Evolutionary conservation across 1,140 invertebrate species (phyloP).

Genomic region (Lithobius niger): DNA sequence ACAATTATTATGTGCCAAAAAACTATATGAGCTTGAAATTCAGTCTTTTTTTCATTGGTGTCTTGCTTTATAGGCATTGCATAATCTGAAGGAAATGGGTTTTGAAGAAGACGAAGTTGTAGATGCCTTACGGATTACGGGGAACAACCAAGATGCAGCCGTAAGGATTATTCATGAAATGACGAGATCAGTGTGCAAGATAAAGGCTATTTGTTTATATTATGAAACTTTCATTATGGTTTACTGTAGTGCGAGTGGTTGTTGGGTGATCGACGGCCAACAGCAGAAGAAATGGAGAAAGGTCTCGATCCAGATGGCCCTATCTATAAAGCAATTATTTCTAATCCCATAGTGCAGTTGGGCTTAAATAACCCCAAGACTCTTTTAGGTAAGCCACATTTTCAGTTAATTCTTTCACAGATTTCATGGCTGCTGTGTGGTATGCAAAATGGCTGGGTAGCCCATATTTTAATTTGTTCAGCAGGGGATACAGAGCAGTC

Average conservation of each 20-base stretch:
- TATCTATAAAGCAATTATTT: conserved; percentile 48
- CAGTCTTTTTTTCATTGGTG: too few species aligned
- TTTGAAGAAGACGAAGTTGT: conserved; percentile 43
- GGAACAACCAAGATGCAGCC: conserved; percentile 44
- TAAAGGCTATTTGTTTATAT: too few species aligned
- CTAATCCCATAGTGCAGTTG: conserved; percentile 47
- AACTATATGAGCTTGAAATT: too few species aligned
- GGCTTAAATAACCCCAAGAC: conserved; percentile 48
- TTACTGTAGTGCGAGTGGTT: conserved; percentile 44
- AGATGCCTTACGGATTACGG: conserved; percentile 41
- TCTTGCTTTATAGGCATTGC: conserved; percentile 30
- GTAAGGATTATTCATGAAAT: conserved; percentile 30
- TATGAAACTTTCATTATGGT: conserved; percentile 9
- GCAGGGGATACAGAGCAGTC: too few species aligned
- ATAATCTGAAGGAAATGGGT: conserved; percentile 44
- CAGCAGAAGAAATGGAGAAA: conserved; percentile 38
- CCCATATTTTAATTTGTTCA: too few species aligned
- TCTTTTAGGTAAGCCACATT: conserved; percentile 33
- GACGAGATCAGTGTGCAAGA: too few species aligned
- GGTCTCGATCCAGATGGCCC: conserved; percentile 43
- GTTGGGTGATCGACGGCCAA: conserved; percentile 36
- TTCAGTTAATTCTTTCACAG: too few species aligned
- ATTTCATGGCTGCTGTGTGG: too few species aligned
- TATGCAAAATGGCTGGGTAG: too few species aligned
- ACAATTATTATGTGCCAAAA: too few species aligned